These are phyloP conservation scores for Listronotus oregonensis DNA, from an alignment of 1,140 invertebrate genomes.

Conservation along the genomic window DNA sequence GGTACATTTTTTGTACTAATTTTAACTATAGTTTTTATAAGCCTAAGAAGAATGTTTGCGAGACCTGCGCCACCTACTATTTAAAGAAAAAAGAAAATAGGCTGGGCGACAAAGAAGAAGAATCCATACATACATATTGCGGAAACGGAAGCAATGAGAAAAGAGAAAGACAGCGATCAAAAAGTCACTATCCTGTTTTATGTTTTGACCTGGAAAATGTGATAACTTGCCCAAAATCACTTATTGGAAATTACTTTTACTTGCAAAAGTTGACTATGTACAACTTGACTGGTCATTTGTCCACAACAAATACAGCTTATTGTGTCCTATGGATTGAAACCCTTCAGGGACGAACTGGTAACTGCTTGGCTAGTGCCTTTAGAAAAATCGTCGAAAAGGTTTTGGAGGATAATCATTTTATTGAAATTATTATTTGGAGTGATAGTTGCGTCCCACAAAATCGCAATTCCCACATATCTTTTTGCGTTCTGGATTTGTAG, in stretches of 20 bases:
- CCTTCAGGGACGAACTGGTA: too few relatives aligned
- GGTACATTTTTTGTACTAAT: constrained; percentile 18
- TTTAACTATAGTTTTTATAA: constrained; percentile 29
- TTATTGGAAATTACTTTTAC: constrained; percentile 21
- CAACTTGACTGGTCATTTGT: too few relatives aligned
- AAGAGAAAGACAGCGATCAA: constrained; percentile 18
- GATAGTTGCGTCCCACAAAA: too few relatives aligned
- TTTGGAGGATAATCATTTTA: too few relatives aligned
- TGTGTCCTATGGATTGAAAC: too few relatives aligned
- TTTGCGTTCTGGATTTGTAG: too few relatives aligned
- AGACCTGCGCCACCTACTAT: constrained; percentile 20
- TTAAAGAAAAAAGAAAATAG: constrained; percentile 23
- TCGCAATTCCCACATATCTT: too few relatives aligned
- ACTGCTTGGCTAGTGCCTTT: too few relatives aligned
- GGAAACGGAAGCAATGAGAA: constrained; percentile 22
- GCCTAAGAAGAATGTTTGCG: constrained; percentile 26
- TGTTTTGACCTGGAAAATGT: too few relatives aligned
- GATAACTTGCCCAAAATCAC: constrained; percentile 22
- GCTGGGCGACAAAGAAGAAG: constrained; percentile 15
- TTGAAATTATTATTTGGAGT: too few relatives aligned
- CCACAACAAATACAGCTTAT: too few relatives aligned
- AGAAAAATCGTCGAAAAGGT: too few relatives aligned
- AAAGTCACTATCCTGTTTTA: constrained; percentile 19
- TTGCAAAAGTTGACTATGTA: constrained; percentile 26
- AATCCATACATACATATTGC: constrained; percentile 23